Conservation (phyloP, 2,888 invertebrate genomes). For the Nesidiocoris tenuis region DNA sequence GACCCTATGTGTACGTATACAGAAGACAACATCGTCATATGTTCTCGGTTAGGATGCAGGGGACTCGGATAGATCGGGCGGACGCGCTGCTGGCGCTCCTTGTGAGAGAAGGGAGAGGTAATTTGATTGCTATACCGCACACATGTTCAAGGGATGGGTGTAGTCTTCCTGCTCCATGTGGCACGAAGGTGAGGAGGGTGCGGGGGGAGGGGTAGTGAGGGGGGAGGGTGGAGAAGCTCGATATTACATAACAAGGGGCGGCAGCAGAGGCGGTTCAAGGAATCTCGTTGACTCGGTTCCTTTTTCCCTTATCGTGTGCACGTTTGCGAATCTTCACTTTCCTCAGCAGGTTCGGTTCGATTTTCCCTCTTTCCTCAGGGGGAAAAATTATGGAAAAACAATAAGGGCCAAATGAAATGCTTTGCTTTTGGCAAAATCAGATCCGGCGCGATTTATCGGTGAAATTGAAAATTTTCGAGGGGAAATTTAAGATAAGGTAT, state of each 20-base stretch:
- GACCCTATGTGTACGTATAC: background rate
- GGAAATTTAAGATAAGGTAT: too few relatives aligned
- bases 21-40: slow-evolving; percentile 17
- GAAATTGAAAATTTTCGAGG: too few relatives aligned
- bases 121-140: slow-evolving; percentile 40
- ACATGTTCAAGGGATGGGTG: background rate
- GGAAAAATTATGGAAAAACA: background rate
- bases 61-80: background rate
- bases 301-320: background rate
- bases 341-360: background rate
- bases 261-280: too few relatives aligned
- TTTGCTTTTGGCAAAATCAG: too few relatives aligned
- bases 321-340: slow-evolving; percentile 24
- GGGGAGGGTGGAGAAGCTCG: background rate
- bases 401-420: too few relatives aligned
- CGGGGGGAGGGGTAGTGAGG: too few relatives aligned
- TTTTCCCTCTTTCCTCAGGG: background rate
- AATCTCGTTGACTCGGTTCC: slow-evolving; percentile 27
- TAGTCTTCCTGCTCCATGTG: background rate
- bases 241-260: slow-evolving; percentile 40
- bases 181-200: background rate
- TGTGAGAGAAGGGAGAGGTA: slow-evolving; percentile 15
- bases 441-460: too few relatives aligned
- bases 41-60: slow-evolving; percentile 26
- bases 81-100: background rate